Conservation (phyloP, 2,113 vertebrate genomes). For the Tichodroma muraria region DNA sequence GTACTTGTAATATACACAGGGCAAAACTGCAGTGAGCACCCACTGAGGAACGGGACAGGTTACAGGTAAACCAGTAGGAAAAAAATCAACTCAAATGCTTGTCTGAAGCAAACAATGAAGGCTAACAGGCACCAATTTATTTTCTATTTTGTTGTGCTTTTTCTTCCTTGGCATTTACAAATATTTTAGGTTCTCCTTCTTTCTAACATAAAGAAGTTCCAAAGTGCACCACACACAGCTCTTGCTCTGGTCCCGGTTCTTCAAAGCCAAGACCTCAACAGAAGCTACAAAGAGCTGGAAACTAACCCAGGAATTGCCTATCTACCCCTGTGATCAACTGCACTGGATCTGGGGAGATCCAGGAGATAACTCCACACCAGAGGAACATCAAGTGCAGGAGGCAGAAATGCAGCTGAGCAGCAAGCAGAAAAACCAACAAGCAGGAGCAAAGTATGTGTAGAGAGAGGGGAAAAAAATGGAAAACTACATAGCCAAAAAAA, state of each 20-base stretch:
- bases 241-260: background rate
- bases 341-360: background rate
- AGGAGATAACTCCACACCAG: background rate
- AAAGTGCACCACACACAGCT: background rate
- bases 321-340: background rate
- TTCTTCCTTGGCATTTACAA: background rate
- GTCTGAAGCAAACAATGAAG: background rate
- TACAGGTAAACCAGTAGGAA: background rate
- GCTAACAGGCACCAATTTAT: background rate
- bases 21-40: background rate
- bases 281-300: background rate
- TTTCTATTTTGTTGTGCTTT: background rate
- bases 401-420: background rate
- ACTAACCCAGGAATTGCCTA: background rate
- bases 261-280: background rate
- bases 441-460: background rate
- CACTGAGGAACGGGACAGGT: background rate
- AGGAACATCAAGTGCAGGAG: rapidly evolving
- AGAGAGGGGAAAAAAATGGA: background rate
- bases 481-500: background rate
- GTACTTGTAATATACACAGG: background rate
- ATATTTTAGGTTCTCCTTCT: background rate
- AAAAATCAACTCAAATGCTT: background rate
- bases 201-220: background rate
- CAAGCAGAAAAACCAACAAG: background rate